Evolutionary conservation across 2,888 invertebrate species (phyloP).

Genomic region (Invenusta paracnida): DNA sequence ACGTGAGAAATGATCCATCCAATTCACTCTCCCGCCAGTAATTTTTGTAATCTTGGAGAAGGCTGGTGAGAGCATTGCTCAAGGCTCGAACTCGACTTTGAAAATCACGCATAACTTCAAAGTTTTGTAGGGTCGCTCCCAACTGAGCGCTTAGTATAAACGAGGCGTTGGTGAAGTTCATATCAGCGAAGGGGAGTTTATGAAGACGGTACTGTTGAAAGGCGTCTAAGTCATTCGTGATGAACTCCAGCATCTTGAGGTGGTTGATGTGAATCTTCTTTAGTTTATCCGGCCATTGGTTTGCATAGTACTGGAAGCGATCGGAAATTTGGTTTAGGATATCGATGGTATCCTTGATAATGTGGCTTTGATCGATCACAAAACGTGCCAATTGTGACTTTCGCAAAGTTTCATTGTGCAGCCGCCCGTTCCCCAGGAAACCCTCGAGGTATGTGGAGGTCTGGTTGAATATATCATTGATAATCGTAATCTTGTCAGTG

Average conservation of each 20-base stretch:
- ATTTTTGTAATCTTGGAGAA: background rate
- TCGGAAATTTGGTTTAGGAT: background rate
- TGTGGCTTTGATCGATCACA: background rate
- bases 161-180: background rate
- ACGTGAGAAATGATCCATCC: background rate
- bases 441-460: background rate
- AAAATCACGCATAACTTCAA: background rate
- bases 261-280: background rate
- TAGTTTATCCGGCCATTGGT: background rate
- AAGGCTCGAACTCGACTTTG: background rate
- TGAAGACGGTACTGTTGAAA: background rate
- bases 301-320: background rate
- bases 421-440: background rate
- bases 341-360: background rate
- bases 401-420: background rate
- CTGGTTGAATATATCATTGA: background rate
- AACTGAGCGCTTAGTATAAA: background rate
- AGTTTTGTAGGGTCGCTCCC: background rate
- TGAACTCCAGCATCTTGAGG: background rate
- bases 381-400: background rate
- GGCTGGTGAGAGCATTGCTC: background rate
- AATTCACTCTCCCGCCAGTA: background rate
- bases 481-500: background rate
- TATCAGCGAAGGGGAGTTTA: background rate
- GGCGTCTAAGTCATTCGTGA: background rate